Evolutionary conservation across 2,888 invertebrate genomes (phyloP), one percentile per base, ranked within the genome.

Genomic region (Trichogramma evanescens): DNA sequence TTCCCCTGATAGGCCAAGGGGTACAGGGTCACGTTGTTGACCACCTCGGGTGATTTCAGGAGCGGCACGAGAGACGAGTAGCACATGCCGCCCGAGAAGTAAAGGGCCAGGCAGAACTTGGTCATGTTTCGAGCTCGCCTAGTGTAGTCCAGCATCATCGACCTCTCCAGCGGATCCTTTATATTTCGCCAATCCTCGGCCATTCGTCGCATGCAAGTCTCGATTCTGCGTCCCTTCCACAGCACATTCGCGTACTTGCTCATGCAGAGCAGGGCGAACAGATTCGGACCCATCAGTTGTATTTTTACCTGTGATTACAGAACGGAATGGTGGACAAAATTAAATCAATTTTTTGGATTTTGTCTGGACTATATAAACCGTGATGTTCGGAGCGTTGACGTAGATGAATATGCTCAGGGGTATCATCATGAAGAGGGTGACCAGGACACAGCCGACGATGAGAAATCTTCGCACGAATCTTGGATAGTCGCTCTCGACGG

Each of bases 201-300:
- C 5, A 74, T 66, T 5, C 68, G 58, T 0, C 58, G 51, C 1
- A 74, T 60, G 56, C 73, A 72, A 3, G 56, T 40, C 1, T 56
- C 58, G 9, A 74, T 68, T 3, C 64, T 58, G 0, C 8, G 6
- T 1, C 60, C 61, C 4, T 65, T 66, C 2, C 63, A 49, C 0
- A 71, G 6, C 0, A 74, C 56, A 0, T 63, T 64, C 10, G 58
- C 60, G 46, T 70, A 68, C 39, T 74, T 74, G 0, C 66, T 10
- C 0, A 68, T 63, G 0, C 70, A 67, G 68, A 73, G 70, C 2
- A 68, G 9, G 50, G 68, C 70, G 48, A 72, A 74, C 13, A 68
- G 71, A 38, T 71, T 48, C 0, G 74, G 71, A 4, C 74, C 74
- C 0, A 68, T 65, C 56, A 70, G 65, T 50, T 68, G 70, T 6